Evolutionary conservation across 2,888 invertebrate genomes (phyloP).

Genomic region (Schizaphis graminum): DNA sequence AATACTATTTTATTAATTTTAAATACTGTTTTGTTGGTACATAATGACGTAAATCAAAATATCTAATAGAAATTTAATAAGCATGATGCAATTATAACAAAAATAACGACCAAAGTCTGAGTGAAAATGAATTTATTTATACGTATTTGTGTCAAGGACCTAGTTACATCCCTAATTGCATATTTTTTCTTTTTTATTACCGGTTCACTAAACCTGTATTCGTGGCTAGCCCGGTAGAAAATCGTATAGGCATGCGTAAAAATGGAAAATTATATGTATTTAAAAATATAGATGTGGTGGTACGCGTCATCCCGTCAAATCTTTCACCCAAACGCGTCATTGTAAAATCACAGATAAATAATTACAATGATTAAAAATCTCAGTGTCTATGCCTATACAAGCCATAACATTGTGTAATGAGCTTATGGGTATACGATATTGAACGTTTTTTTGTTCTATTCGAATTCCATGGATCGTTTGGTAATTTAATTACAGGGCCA

Average conservation of each 20-base stretch:
- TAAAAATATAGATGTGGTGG: not conserved
- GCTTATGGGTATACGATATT: not conserved
- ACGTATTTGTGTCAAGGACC: not conserved
- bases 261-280: not conserved
- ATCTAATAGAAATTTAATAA: not conserved
- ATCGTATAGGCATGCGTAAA: not conserved
- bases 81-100: not conserved
- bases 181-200: not conserved
- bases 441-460: conserved; percentile 32
- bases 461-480: conserved; percentile 57
- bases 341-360: not conserved
- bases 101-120: not conserved
- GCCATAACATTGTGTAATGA: not conserved
- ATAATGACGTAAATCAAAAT: too few relatives aligned
- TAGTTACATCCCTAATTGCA: not conserved
- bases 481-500: conserved; percentile 58
- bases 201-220: not conserved
- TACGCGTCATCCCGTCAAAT: conserved; percentile 21
- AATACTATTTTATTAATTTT: not conserved
- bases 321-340: conserved; percentile 30
- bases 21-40: too few relatives aligned
- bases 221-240: conserved; percentile 8
- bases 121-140: not conserved
- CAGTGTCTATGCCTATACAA: not conserved
- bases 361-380: not conserved